These are phyloP conservation scores for Aphyosemion australe DNA, from an alignment of 2,113 vertebrate genomes.

Conservation along the genomic window DNA sequence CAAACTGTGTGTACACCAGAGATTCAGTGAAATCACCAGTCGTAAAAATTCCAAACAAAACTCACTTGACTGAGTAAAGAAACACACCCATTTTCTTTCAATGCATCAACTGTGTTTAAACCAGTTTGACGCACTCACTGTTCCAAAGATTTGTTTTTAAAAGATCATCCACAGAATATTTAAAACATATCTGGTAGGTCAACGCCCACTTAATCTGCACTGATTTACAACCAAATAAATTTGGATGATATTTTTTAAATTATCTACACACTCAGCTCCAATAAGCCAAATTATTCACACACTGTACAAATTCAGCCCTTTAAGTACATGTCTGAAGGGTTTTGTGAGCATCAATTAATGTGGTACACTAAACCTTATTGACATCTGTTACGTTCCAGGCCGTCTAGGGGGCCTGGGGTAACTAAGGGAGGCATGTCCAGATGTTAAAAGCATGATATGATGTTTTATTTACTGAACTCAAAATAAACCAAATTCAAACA, in stretches of 20 bases:
- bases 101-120: neutral
- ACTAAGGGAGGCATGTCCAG: too few relatives aligned
- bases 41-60: too few relatives aligned
- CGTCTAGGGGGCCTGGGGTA: too few relatives aligned
- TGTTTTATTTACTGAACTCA: too few relatives aligned
- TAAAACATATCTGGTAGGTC: slow-evolving; percentile 25
- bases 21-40: too few relatives aligned
- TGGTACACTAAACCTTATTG: slow-evolving; percentile 15
- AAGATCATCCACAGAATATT: slow-evolving; percentile 10
- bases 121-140: neutral
- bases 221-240: slow-evolving; percentile 30
- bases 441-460: too few relatives aligned
- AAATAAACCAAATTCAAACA: too few relatives aligned
- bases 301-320: slow-evolving; percentile 69
- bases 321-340: slow-evolving; percentile 19
- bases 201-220: slow-evolving; percentile 24
- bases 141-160: slow-evolving; percentile 7
- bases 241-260: too few relatives aligned
- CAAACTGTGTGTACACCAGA: too few relatives aligned
- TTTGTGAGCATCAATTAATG: slow-evolving; percentile 18
- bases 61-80: neutral
- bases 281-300: slow-evolving; percentile 61
- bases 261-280: slow-evolving; percentile 55
- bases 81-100: neutral
- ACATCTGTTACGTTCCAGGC: too few relatives aligned